Percentiles rank a stretch among this genome's conserved stretches.
Conservation (phyloP, 1,140 invertebrate genomes). For the Asobara japonica region DNA sequence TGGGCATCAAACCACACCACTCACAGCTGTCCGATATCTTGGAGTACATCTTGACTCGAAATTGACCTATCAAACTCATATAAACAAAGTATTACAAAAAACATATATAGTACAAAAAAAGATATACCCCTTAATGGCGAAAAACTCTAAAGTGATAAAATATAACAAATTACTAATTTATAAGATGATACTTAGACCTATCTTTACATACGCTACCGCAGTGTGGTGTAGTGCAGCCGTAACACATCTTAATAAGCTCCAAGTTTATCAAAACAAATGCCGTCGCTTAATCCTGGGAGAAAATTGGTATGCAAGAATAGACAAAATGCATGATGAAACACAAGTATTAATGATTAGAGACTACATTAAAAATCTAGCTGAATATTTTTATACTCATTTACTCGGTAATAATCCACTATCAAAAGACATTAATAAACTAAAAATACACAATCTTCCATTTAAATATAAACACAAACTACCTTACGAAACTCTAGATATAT, state of each 20-base stretch:
- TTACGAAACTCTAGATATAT: not conserved
- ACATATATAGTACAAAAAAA: not conserved
- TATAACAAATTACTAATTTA: not conserved
- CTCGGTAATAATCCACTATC: not conserved
- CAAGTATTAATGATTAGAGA: too few species aligned
- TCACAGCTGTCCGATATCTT: not conserved
- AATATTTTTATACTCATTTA: not conserved
- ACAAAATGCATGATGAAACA: not conserved
- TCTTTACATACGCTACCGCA: not conserved
- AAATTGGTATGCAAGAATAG: not conserved
- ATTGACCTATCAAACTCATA: not conserved
- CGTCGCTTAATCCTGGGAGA: not conserved
- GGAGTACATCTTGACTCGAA: not conserved
- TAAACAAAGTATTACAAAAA: not conserved
- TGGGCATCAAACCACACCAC: not conserved
- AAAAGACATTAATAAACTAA: not conserved
- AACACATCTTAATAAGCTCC: not conserved
- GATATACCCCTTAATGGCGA: not conserved
- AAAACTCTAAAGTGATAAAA: not conserved
- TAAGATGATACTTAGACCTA: not conserved
- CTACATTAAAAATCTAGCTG: too few species aligned
- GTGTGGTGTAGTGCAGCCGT: not conserved
- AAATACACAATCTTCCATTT: not conserved
- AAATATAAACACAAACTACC: not conserved
- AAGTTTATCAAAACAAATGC: not conserved